These are phyloP conservation scores for Darevskia nairensis DNA, from an alignment of 2,797 vertebrate genomes.

Conservation along the genomic window DNA sequence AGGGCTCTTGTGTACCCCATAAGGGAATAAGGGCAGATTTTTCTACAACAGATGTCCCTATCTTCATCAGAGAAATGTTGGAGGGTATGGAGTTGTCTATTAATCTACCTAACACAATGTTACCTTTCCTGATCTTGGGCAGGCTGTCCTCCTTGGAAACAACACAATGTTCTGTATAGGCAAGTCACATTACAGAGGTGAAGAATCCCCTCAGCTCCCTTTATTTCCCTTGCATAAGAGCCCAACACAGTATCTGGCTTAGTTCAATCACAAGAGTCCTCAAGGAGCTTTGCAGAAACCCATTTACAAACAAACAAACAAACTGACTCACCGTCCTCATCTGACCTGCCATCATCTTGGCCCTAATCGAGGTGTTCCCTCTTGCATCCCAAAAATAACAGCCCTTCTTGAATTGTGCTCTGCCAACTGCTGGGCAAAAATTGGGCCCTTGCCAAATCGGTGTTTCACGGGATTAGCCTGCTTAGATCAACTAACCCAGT, in stretches of 20 bases:
- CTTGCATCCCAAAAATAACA: constrained; percentile 57
- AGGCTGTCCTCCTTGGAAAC: background rate
- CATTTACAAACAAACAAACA: constrained; percentile 65
- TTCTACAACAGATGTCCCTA: too few species aligned
- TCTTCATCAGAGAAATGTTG: too few species aligned
- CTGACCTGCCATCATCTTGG: constrained; percentile 54
- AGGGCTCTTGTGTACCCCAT: too few species aligned
- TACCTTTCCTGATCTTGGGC: background rate
- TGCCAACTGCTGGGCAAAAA: constrained; percentile 33
- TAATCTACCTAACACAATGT: background rate
- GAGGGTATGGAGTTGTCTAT: too few species aligned
- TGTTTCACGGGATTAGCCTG: constrained; percentile 60
- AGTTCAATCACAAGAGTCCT: constrained; percentile 25
- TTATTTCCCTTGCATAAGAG: constrained; percentile 56
- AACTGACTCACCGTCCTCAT: constrained; percentile 44
- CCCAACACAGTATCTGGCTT: constrained; percentile 36
- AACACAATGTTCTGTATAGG: background rate
- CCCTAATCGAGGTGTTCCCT: constrained; percentile 30
- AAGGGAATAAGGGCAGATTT: too few species aligned
- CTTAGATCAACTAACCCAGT: constrained; percentile 68
- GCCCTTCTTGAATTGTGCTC: constrained; percentile 47
- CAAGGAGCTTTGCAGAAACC: constrained; percentile 30
- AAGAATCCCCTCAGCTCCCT: background rate
- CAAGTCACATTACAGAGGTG: background rate
- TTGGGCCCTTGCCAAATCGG: constrained; percentile 32